These are phyloP conservation scores for Meiosimyza platycephala DNA, from an alignment of 2,888 invertebrate genomes.

Conservation along the genomic window DNA sequence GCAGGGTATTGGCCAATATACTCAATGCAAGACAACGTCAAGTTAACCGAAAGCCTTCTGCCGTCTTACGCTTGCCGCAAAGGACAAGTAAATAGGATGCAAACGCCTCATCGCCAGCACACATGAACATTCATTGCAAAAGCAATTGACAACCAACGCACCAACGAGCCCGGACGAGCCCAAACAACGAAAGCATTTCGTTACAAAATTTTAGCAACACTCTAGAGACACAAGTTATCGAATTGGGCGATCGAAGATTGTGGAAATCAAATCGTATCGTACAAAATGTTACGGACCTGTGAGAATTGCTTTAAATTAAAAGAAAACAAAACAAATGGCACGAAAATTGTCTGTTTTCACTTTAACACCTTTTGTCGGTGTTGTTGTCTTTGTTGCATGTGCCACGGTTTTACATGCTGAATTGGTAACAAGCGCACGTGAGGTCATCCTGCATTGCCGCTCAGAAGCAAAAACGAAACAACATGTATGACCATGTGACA, in stretches of 20 bases:
- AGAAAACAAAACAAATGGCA: conserved; percentile 6
- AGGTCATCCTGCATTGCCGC: conserved; percentile 24
- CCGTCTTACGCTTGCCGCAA: conserved; percentile 18
- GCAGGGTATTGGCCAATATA: conserved; percentile 1
- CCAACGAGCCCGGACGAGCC: conserved; percentile 9
- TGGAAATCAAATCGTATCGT: conserved; percentile 33
- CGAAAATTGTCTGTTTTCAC: conserved; percentile 57
- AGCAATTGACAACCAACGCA: conserved; percentile 15
- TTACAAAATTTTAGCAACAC: conserved; percentile 16
- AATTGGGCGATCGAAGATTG: conserved; percentile 28
- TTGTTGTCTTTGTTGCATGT: conserved; percentile 21
- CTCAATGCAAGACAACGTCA: conserved; percentile 16
- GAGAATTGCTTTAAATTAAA: conserved; percentile 33
- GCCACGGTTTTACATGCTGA: conserved; percentile 20
- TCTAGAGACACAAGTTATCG: conserved; percentile 28
- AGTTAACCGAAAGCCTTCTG: conserved; percentile 16
- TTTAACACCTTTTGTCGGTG: conserved; percentile 63
- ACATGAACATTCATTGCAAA: conserved; percentile 18
- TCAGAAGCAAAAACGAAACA: neutral
- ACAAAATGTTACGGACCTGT: conserved; percentile 2
- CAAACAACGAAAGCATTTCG: neutral
- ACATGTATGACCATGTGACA: conserved; percentile 15
- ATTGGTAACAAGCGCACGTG: conserved; percentile 27
- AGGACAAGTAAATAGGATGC: conserved; percentile 10
- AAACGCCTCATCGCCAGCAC: conserved; percentile 16